Conservation (phyloP, 2,113 vertebrate genomes). For the Engystomops pustulosus region DNA sequence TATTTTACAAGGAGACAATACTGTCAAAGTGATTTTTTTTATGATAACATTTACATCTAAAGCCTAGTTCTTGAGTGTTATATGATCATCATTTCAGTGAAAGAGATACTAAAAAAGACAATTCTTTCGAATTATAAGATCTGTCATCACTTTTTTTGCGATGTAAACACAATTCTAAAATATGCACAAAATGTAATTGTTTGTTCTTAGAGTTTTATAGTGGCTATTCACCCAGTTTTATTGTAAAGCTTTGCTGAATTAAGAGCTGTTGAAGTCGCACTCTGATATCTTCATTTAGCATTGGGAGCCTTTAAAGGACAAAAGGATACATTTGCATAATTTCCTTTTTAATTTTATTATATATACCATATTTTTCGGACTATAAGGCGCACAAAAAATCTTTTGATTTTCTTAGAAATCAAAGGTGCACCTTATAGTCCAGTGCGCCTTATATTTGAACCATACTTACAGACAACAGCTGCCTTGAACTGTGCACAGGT, state of each 20-base stretch:
- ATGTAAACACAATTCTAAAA: constrained; percentile 15
- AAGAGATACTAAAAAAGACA: background rate
- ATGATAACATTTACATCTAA: constrained; percentile 6
- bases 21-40: background rate
- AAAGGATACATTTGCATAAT: no score
- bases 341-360: no score
- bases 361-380: no score
- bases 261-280: background rate
- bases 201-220: background rate
- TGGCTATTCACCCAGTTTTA: background rate
- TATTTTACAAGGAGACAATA: background rate
- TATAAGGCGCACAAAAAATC: no score
- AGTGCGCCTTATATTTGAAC: no score
- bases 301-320: background rate
- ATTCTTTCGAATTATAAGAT: constrained; percentile 11
- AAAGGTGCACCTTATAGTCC: no score
- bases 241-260: constrained; percentile 9
- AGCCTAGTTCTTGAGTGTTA: background rate
- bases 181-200: background rate
- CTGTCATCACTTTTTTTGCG: background rate
- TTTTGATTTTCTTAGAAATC: no score
- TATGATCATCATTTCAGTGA: background rate
- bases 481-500: no score
- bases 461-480: no score
- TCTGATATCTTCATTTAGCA: background rate